Evolutionary conservation across 2,888 invertebrate genomes (phyloP), one percentile per base, ranked within the genome.

Genomic region (Epiblema foenella): DNA sequence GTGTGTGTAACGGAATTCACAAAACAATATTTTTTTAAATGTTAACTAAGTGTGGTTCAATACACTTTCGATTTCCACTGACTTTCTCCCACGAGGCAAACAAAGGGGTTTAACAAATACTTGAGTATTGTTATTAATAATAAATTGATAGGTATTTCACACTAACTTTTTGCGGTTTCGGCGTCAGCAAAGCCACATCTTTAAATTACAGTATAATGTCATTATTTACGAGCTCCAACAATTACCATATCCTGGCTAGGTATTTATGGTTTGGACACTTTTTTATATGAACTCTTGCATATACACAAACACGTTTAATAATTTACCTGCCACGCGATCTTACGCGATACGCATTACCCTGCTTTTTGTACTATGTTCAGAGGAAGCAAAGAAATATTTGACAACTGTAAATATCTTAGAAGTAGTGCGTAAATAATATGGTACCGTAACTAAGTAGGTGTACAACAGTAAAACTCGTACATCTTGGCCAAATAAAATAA

Each of bases 11-110:
- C 46, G 12, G 60, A 39, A 56, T 56, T 42, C 24, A 15, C 24
- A 39, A 51, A 67, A 58, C 33, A 59, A 33, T 66, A 57, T n/a
- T 49, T 57, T 66, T 51, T 24, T n/a, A 52, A 51, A 12, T 49
- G 33, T 29, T n/a, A 37, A 17, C 33, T 1, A 62, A 46, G 37
- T 49, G 17, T 66, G 51, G 64, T 66, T 57, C 58, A 76, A 78
- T 77, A 74, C 74, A 75, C 82, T 82, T 83, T 82, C 79, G 63
- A 77, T 82, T 81, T 83, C 78, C 75, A 76, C 75, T 37, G 29
- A 81, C 83, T 83, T 85, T 85, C 83, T 79, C 79, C 76, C 76
- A 59, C 46, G 46, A n/a, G 15, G 33, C 42, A 11, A 37, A 70
- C 65, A 70, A 70, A 70, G 46, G 59, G 33, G 58, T 52, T 63